phyloP scores from a whole-genome alignment of 2,888 invertebrate species.

The Sarcophaga subvicina region DNA sequence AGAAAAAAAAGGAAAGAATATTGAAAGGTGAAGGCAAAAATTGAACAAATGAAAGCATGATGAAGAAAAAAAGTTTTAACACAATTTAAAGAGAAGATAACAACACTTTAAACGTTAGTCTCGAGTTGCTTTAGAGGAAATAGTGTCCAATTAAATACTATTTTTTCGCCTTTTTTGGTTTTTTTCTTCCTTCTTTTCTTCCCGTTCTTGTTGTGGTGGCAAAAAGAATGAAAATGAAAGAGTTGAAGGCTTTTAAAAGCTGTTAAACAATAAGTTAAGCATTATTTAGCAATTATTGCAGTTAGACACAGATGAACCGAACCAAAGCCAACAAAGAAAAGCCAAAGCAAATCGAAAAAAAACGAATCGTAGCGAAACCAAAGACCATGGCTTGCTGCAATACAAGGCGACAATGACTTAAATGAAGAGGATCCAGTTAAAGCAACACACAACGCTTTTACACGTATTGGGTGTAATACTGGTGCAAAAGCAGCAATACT shows the following conservation, averaged over 20 bases:
- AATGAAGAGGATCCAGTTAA: not conserved
- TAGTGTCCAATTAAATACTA: constrained; percentile 59
- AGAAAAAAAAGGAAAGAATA: not conserved
- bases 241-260: constrained; percentile 59
- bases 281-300: constrained; percentile 66
- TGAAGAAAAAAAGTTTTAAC: constrained; percentile 18
- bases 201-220: not conserved
- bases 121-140: constrained; percentile 34
- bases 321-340: not conserved
- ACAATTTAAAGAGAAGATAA: constrained; percentile 59
- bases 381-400: not conserved
- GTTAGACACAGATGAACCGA: constrained; percentile 48
- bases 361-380: not conserved
- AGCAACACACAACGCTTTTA: constrained; percentile 16
- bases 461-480: constrained; percentile 42
- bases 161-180: too few relatives aligned
- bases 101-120: constrained; percentile 49
- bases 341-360: not conserved
- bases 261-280: constrained; percentile 66
- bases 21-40: not conserved
- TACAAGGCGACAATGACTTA: not conserved
- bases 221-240: not conserved
- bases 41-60: constrained; percentile 51
- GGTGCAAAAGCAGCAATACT: constrained; percentile 12
- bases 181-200: not conserved